A percentile compares a stretch with the other conserved stretches of the same genome.
These are phyloP conservation scores for Varroa destructor DNA, from an alignment of 1,140 invertebrate species.

Conservation along the genomic window DNA sequence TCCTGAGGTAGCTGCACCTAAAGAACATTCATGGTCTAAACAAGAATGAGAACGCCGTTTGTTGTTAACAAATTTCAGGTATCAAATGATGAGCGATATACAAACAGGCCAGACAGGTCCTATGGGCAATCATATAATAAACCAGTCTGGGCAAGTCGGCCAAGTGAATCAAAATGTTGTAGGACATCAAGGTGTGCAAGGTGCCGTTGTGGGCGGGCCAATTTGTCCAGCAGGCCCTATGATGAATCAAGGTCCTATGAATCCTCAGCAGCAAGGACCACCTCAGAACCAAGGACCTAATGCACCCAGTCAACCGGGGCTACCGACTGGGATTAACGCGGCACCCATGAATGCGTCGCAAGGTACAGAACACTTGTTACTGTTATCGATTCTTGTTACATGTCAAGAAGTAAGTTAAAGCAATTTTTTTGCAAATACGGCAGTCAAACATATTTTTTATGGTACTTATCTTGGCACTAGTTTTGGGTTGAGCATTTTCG, in stretches of 20 bases:
- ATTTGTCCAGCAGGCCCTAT: constrained; percentile 1
- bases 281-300: too few species aligned
- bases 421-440: too few species aligned
- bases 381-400: too few species aligned
- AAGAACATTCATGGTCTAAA: constrained; percentile 22
- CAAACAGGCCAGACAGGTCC: constrained; percentile 28
- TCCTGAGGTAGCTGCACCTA: constrained; percentile 32
- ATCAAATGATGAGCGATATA: constrained; percentile 29
- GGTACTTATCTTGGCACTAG: too few species aligned
- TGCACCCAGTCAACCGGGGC: too few species aligned
- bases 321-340: too few species aligned
- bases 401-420: too few species aligned
- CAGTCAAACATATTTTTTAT: too few species aligned
- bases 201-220: constrained; percentile 7
- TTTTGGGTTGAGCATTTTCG: too few species aligned
- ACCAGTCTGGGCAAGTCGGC: constrained; percentile 1
- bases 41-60: constrained; percentile 27
- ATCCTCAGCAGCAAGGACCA: too few species aligned
- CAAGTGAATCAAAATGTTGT: not conserved
- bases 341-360: too few species aligned
- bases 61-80: constrained; percentile 24
- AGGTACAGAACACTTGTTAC: too few species aligned
- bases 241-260: constrained; percentile 5
- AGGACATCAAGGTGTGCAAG: constrained; percentile 10
- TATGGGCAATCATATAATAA: constrained; percentile 17